Percentiles rank a stretch among this genome's conserved stretches.
phyloP scores from a whole-genome alignment of 1,140 invertebrate genomes.

The Temnothorax curvispinosus region DNA sequence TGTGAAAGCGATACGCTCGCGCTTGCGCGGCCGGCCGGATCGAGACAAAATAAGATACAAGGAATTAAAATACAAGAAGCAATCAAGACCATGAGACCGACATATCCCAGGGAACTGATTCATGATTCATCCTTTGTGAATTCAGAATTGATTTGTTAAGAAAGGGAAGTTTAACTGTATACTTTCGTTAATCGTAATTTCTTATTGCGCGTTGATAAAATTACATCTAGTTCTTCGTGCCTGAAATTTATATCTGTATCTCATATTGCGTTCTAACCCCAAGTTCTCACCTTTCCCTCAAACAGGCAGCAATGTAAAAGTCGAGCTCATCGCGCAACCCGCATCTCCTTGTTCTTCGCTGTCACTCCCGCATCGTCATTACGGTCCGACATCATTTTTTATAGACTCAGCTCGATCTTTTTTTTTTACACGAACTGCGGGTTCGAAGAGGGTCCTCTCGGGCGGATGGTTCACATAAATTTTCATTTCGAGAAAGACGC shows the following conservation, averaged over 20 bases:
- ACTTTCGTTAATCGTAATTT: neutral
- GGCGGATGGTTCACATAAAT: slow-evolving; percentile 57
- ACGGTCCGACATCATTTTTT: slow-evolving; percentile 40
- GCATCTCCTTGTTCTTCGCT: neutral
- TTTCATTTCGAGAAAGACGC: slow-evolving; percentile 59
- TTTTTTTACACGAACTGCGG: slow-evolving; percentile 18
- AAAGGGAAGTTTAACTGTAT: neutral
- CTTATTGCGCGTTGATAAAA: neutral
- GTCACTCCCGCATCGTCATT: slow-evolving; percentile 51
- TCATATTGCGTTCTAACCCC: neutral
- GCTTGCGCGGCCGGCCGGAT: neutral
- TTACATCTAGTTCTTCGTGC: neutral
- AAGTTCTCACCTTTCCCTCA: slow-evolving; percentile 26
- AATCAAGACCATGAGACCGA: neutral
- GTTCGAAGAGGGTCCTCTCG: neutral
- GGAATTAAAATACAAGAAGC: slow-evolving; percentile 12
- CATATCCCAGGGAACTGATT: neutral
- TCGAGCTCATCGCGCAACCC: slow-evolving; percentile 7
- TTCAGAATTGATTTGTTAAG: neutral
- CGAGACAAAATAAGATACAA: neutral
- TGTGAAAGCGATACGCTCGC: slow-evolving; percentile 15
- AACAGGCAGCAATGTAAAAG: slow-evolving; percentile 33
- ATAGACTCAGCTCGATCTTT: neutral
- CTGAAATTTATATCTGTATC: neutral
- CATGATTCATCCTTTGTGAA: neutral